Base-by-base conservation (phyloP, 2,113 vertebrate genomes). In the Corythoichthys intestinalis region DNA sequence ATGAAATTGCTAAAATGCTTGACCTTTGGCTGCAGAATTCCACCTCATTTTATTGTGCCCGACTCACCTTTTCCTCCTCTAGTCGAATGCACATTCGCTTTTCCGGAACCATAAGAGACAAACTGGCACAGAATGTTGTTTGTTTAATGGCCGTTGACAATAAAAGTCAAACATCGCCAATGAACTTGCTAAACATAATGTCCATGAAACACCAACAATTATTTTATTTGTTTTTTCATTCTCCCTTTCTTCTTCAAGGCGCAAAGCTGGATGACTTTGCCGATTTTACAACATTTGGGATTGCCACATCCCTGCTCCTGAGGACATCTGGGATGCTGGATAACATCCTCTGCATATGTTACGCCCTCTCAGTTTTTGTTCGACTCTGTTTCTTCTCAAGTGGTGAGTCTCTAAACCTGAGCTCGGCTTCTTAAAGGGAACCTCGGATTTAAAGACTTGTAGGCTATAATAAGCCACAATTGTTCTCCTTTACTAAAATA, bases 201-300 rank as follows among this genome's bases (percentile, higher is more conserved):
- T 63, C 13, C 44, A 47, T 14, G 34, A n/a, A 62, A 9, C n/a
- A 11, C 13, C 13, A 34, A 2, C 3, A 14, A 67, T 69, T 1
- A 12, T 37, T 20, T 1, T 2, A 37, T 15, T 5, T 57, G 11
- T 34, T 35, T 20, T 58, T n/a, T 1, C 41, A 44, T 44, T 37
- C 56, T 14, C 38, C 11, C n/a, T 56, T 62, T 11, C 0, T 38
- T 59, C 61, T 66, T 75, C 15, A 1, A 98, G 96, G 96, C 68
- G 92, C 92, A 1, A 94, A 96, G 72, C 85, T 97, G 69, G 95
- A 97, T 6, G 96, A 96, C 68, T 97, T 96, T 2, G 95, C 94
- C 0, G 94, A 96, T 80, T 98, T 96, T 83, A 98, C 95, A 10
- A 94, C 95, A 0, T 98, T 97, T 0, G 96, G 96, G 50, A 89